Percentiles rank a stretch among this genome's conserved stretches.
Conservation (phyloP, 2,113 vertebrate species). For the Bubo bubo region DNA sequence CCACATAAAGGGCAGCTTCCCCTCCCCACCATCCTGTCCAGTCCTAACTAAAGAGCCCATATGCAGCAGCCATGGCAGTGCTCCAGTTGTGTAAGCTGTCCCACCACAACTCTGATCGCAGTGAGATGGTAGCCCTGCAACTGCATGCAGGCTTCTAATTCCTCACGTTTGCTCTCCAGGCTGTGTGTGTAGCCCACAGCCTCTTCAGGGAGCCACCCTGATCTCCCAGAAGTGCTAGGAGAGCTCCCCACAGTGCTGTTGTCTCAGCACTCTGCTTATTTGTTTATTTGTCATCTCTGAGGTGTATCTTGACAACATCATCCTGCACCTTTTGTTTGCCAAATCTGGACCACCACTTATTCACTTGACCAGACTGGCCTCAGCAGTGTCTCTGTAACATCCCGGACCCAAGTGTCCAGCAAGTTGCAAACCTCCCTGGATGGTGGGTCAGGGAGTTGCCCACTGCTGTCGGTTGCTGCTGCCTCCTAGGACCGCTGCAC, state of each 20-base stretch:
- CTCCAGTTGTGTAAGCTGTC: neutral
- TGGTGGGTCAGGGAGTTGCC: too few species aligned
- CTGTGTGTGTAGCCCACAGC: fast-evolving
- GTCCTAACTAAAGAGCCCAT: neutral
- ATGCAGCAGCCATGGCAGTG: neutral
- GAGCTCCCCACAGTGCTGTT: neutral
- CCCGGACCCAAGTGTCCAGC: neutral
- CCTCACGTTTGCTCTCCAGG: neutral
- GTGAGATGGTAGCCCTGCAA: neutral
- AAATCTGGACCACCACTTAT: neutral
- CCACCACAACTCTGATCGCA: neutral
- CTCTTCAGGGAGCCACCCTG: neutral
- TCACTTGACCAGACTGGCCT: neutral
- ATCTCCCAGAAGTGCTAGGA: neutral
- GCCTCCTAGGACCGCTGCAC: fast-evolving
- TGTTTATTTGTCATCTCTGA: neutral
- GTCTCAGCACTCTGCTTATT: neutral
- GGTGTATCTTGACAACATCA: neutral
- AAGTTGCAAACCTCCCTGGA: neutral
- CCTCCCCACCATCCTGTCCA: neutral
- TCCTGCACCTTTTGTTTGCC: neutral
- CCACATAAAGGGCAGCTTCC: neutral
- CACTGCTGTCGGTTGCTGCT: neutral
- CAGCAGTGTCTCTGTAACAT: neutral
- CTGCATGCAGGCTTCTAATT: neutral